These are phyloP conservation scores for Melanotaenia nigrans DNA, from an alignment of 2,797 vertebrate genomes.

Conservation along the genomic window DNA sequence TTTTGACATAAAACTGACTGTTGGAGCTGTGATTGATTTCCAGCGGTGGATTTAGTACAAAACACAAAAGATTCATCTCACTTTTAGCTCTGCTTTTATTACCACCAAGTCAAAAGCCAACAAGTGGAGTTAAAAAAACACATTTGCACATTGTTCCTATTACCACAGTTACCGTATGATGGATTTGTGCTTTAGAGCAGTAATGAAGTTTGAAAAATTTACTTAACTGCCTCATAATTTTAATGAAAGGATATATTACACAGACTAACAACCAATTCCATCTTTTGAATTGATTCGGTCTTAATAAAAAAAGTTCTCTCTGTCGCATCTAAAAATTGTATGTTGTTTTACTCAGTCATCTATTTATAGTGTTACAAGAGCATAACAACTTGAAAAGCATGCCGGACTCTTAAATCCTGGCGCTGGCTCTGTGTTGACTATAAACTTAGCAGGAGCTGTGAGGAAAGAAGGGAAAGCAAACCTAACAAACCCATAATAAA, in stretches of 20 bases:
- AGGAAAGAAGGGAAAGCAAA: slow-evolving; percentile 59
- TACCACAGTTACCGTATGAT: neutral
- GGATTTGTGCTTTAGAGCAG: neutral
- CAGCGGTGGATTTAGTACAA: neutral
- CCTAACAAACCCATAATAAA: slow-evolving; percentile 73
- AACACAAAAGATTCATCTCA: neutral
- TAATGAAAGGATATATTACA: neutral
- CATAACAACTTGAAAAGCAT: slow-evolving; percentile 76
- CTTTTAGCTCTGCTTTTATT: neutral
- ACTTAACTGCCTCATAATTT: neutral
- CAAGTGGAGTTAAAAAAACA: neutral
- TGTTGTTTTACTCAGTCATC: slow-evolving; percentile 52
- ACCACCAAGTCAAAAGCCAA: neutral
- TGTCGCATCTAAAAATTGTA: slow-evolving; percentile 24
- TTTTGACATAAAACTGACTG: neutral
- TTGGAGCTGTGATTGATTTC: neutral
- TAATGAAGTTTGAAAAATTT: neutral
- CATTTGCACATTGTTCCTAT: neutral
- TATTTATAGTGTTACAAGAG: slow-evolving; percentile 68
- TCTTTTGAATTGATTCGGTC: neutral
- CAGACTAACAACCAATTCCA: neutral
- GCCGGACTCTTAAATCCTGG: slow-evolving; percentile 76
- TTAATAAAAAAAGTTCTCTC: neutral
- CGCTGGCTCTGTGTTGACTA: slow-evolving; percentile 68
- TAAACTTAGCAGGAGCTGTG: slow-evolving; percentile 77